Conservation (phyloP, 2,797 vertebrate genomes). For the Pseudocheirus occidentalis region DNA sequence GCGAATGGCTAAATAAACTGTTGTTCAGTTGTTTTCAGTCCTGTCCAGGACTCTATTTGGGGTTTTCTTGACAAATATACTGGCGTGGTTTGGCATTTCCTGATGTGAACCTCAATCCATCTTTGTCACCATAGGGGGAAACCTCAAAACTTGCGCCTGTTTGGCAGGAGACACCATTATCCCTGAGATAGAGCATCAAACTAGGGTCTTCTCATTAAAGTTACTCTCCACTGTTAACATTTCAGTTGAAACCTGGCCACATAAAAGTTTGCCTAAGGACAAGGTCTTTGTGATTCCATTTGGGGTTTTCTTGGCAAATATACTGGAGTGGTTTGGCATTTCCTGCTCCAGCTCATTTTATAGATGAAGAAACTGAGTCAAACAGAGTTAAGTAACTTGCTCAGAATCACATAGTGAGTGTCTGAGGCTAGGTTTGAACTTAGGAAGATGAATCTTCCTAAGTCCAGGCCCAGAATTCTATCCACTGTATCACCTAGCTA, state of each 20-base stretch:
- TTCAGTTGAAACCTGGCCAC: background rate
- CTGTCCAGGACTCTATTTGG: background rate
- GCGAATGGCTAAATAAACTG: background rate
- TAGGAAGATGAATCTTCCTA: background rate
- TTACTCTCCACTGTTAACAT: background rate
- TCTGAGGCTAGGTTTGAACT: background rate
- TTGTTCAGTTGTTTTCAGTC: no score
- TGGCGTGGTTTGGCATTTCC: no score
- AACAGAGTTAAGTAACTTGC: background rate
- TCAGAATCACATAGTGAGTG: background rate
- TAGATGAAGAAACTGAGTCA: background rate
- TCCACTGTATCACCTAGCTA: background rate
- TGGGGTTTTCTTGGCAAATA: background rate
- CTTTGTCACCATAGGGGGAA: background rate
- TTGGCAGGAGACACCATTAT: background rate
- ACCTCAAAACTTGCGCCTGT: background rate
- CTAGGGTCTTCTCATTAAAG: background rate
- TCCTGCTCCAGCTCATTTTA: background rate
- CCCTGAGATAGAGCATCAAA: background rate
- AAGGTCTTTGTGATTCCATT: no score
- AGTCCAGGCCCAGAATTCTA: background rate
- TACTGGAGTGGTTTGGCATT: background rate
- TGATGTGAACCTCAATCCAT: background rate
- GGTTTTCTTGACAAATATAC: no score
- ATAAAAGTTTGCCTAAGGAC: background rate